phyloP scores from a whole-genome alignment of 2,797 vertebrate genomes.

The Liasis olivaceus region DNA sequence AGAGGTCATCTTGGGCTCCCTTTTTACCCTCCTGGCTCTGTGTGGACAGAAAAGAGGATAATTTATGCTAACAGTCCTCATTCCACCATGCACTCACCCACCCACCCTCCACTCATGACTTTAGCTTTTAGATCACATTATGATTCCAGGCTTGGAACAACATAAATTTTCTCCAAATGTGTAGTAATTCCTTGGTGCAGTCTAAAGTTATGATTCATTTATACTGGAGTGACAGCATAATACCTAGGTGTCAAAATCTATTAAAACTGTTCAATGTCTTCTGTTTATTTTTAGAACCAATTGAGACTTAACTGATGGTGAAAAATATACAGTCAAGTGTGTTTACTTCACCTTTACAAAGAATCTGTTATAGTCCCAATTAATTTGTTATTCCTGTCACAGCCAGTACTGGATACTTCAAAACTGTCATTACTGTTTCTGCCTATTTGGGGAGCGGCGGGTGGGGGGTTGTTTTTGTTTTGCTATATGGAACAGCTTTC shows the following conservation, averaged over 20 bases:
- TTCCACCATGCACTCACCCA: constrained; percentile 50
- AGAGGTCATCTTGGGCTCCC: constrained; percentile 46
- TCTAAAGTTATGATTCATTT: constrained; percentile 99
- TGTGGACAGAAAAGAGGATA: constrained; percentile 75
- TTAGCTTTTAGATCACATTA: constrained; percentile 95
- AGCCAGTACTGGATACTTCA: constrained; percentile 95
- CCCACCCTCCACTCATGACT: constrained; percentile 76
- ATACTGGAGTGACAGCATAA: constrained; percentile 99
- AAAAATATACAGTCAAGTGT: constrained; percentile 99
- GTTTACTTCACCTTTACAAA: constrained; percentile 99
- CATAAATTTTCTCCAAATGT: constrained; percentile 98
- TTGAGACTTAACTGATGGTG: constrained; percentile 99
- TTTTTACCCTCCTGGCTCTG: constrained; percentile 51
- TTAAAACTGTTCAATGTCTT: constrained; percentile 99
- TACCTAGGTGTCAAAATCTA: constrained; percentile 99
- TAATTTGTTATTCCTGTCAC: constrained; percentile 99
- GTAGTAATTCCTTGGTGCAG: constrained; percentile 96
- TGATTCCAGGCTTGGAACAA: constrained; percentile 93
- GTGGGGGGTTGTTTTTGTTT: not conserved
- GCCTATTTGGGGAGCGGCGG: constrained; percentile 72
- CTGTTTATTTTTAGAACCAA: constrained; percentile 99
- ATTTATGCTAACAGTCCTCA: constrained; percentile 86
- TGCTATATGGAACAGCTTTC: constrained; percentile 74
- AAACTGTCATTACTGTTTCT: constrained; percentile 90
- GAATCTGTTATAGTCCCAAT: constrained; percentile 99